Evolutionary conservation across 1,140 invertebrate genomes (phyloP), one percentile per base, ranked within the genome.

Genomic region (Stegodyphus dumicola): DNA sequence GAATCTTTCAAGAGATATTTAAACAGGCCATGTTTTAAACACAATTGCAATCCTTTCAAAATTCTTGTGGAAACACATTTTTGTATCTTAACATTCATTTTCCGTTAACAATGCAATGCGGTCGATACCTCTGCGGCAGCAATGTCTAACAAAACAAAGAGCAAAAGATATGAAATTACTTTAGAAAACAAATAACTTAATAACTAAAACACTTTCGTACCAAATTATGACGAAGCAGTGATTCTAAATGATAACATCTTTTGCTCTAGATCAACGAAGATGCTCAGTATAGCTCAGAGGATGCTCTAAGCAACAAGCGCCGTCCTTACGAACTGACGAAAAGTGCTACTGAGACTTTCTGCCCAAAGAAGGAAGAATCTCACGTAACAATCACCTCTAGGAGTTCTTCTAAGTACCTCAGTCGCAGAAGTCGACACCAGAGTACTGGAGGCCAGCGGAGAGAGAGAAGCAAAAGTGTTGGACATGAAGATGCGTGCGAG

Each of bases 401-500:
- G n/a, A 74, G 71, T 49, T 65, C 65, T 0, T 79, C 77, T 5
- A 79, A 64, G 17, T 85, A 85, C 53, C 51, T 76, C 9, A 74
- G 84, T 15, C 15, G 85, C 5, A 33, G 73, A 6, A 70, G 77
- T 11, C 56, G 77, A 51, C 51, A 49, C 9, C 77, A 71, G 9
- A 7, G 13, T 6, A 11, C 48, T 6, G 77, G 15, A 6, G 70
- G 60, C 2, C 48, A 7, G n/a, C 15, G 77, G 15, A 74, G 86
- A 60, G 80, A 83, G 51, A 53, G 86, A 6, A 87, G 86, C 51
- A 87, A 87, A 54, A 85, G 80, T 5, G 86, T 87, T 5, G 86
- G 86, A 7, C 81, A 87, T 60, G 86, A 87, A 52, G 81, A 85
- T 15, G 49, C 77, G 5, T 18, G 48, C 9, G 66, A 75, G 33